Base-by-base conservation (phyloP, 30 jellyfish, hydroid and myxozoan genomes). In the Aurelia coerulea region DNA sequence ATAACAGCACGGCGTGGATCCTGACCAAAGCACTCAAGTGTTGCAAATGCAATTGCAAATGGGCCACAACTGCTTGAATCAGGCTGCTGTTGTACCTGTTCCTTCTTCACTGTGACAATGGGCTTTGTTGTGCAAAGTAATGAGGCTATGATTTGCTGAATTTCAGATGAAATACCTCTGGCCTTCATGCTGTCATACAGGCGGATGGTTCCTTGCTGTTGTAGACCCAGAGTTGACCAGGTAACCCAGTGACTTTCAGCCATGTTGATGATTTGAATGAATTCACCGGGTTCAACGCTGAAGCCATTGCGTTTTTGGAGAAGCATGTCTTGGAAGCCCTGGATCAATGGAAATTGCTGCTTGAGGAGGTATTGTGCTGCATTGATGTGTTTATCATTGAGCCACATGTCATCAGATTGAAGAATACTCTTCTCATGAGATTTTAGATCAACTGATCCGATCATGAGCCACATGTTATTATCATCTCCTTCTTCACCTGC, bases 311-410 rank as follows among this genome's bases (percentile, higher is more conserved):
- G 60, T 32, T 73, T 15, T 18, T 67, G 78, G 18, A 52, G 83
- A 10, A 73, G 0, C 4, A 16, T 73, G 68, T 46, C 56, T 6
- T 46, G 56, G 56, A 46, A 46, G 14, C 56, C 56, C 14, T 46
- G 56, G 56, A 46, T 73, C 83, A 32, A 35, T 73, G 69, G 83
- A 49, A 73, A 73, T 42, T 73, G 83, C 46, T 35, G 68, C 14
- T 73, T 41, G 31, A 73, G 68, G 10, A 73, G 83, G 69, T 46
- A 42, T 69, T 52, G 83, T 15, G 83, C 83, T 73, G 74, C 69
- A 52, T 73, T 73, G 74, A 73, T 73, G 68, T 35, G 83, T 33
- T 73, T 73, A 33, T 52, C 83, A 41, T 52, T 73, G 11, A 73
- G 68, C 69, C 83, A 73, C 83, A 73, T 73, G 68, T 73, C 83